Percentiles rank a stretch among this genome's conserved stretches.
These are phyloP conservation scores for Volucella inanis DNA, from an alignment of 2,888 invertebrate species.

Conservation along the genomic window DNA sequence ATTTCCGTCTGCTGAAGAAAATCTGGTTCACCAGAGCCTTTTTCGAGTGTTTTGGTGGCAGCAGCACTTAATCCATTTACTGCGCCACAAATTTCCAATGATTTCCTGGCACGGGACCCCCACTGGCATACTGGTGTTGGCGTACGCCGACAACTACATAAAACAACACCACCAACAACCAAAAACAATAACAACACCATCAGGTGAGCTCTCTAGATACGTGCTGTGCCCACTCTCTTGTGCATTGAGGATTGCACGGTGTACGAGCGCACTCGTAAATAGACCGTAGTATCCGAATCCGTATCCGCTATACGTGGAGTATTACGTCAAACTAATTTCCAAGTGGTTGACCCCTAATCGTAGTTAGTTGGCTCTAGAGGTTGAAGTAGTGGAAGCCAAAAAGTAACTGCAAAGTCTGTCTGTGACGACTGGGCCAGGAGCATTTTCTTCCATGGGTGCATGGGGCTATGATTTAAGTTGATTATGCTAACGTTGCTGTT, in stretches of 20 bases:
- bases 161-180: too few relatives aligned
- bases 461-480: slow-evolving; percentile 43
- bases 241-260: neutral
- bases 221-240: neutral
- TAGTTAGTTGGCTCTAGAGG: slow-evolving; percentile 29
- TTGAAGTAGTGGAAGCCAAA: slow-evolving; percentile 30
- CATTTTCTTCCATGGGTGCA: neutral
- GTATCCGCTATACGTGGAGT: slow-evolving; percentile 8
- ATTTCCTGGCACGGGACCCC: slow-evolving; percentile 61
- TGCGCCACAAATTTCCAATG: slow-evolving; percentile 65
- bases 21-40: slow-evolving; percentile 2
- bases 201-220: slow-evolving; percentile 4
- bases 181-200: neutral
- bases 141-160: slow-evolving; percentile 25
- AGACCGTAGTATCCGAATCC: too few relatives aligned
- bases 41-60: slow-evolving; percentile 32
- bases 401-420: slow-evolving; percentile 28
- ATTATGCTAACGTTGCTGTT: slow-evolving; percentile 24
- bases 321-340: slow-evolving; percentile 66
- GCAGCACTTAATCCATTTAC: slow-evolving; percentile 65
- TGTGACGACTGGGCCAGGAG: slow-evolving; percentile 19
- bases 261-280: too few relatives aligned
- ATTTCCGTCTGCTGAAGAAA: slow-evolving; percentile 36
- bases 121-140: slow-evolving; percentile 13
- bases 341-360: slow-evolving; percentile 69